Percentiles rank a stretch among this genome's conserved stretches.
Conservation (phyloP, 2,113 vertebrate genomes). For the Cavia aperea region DNA sequence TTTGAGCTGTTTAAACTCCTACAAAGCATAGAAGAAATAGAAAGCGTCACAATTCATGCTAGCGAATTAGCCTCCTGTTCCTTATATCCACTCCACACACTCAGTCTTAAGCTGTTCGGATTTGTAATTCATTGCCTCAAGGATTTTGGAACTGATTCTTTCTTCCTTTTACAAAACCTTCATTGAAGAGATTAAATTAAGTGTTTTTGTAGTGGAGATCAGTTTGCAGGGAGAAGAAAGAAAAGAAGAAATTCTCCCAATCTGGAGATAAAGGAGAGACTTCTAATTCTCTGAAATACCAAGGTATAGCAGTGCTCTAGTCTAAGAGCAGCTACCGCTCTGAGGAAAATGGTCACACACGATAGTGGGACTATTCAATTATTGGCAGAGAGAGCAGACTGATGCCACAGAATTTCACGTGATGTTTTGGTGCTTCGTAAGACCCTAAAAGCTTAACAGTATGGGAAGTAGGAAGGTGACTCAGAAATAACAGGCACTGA, state of each 20-base stretch:
- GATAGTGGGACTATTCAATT: neutral
- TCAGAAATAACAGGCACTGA: neutral
- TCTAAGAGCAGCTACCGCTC: neutral
- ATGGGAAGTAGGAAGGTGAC: neutral
- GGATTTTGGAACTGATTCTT: neutral
- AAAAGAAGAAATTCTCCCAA: neutral
- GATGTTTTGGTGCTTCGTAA: neutral
- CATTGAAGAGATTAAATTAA: slow-evolving; percentile 25
- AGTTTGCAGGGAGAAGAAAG: neutral
- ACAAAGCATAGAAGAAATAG: neutral
- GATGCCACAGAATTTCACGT: neutral
- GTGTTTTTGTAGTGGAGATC: neutral
- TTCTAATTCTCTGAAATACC: neutral
- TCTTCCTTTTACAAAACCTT: slow-evolving; percentile 25
- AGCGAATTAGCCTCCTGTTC: neutral
- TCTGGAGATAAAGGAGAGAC: neutral
- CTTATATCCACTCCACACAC: neutral
- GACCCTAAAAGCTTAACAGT: neutral
- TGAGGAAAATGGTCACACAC: neutral
- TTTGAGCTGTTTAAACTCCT: slow-evolving; percentile 27
- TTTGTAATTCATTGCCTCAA: neutral
- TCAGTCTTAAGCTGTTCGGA: neutral
- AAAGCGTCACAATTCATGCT: slow-evolving; percentile 26
- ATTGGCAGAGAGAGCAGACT: neutral
- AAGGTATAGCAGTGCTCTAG: neutral